phyloP scores from a whole-genome alignment of 2,797 vertebrate species.

The Urosaurus nigricauda region DNA sequence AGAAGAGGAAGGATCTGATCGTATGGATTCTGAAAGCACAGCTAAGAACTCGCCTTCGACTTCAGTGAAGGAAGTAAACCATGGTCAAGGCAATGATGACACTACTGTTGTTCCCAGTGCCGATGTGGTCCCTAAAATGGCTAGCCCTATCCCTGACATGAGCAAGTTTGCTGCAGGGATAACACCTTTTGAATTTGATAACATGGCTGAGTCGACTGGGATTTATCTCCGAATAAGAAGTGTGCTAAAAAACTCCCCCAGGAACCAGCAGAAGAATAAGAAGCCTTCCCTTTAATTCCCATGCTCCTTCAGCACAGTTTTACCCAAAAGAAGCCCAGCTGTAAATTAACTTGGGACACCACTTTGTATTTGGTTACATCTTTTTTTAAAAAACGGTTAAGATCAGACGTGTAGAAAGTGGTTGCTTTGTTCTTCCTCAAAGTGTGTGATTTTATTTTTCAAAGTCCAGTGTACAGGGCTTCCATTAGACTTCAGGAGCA shows the following conservation, averaged over 20 bases:
- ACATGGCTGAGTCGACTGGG: constrained; percentile 94
- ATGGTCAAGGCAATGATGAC: constrained; percentile 17
- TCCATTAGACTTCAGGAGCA: constrained; percentile 33
- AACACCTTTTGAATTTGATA: constrained; percentile 94
- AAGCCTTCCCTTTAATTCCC: constrained; percentile 72
- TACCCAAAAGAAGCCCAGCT: constrained; percentile 11
- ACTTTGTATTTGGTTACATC: constrained; percentile 15
- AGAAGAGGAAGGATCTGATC: constrained; percentile 36
- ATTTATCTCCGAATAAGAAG: constrained; percentile 92
- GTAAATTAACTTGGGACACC: neutral
- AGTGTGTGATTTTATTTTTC: neutral
- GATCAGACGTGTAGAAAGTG: constrained; percentile 18
- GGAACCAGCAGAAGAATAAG: constrained; percentile 89
- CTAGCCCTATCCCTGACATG: constrained; percentile 87
- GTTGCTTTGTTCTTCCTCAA: constrained; percentile 42
- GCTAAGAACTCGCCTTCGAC: constrained; percentile 22
- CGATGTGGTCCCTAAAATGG: constrained; percentile 44
- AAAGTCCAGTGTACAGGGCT: constrained; percentile 42
- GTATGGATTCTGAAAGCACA: constrained; percentile 15
- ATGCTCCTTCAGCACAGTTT: neutral
- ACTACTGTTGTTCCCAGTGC: constrained; percentile 23
- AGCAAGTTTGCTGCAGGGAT: constrained; percentile 95
- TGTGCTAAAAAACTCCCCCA: constrained; percentile 92
- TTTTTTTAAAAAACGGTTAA: neutral
- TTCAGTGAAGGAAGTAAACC: constrained; percentile 8